Evolutionary conservation across 2,113 vertebrate genomes (phyloP).

Genomic region (Mobula birostris): DNA sequence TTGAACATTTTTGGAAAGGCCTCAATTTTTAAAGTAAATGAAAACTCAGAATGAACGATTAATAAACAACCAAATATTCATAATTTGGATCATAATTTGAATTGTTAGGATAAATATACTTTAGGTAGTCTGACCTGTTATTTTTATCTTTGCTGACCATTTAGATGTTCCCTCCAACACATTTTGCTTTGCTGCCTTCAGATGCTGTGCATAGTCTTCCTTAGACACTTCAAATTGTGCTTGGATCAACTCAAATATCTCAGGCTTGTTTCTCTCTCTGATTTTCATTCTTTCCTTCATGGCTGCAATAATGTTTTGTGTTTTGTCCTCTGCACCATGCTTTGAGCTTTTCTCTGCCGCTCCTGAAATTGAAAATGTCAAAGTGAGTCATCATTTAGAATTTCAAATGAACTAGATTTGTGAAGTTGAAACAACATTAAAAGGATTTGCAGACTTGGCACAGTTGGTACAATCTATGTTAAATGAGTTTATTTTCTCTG

Average conservation of each 20-base stretch:
- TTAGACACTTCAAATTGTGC: conserved; percentile 88
- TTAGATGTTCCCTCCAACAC: conserved; percentile 95
- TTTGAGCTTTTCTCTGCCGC: conserved; percentile 98
- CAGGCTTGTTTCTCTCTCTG: conserved; percentile 85
- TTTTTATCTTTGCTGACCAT: conserved; percentile 95
- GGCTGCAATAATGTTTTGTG: conserved; percentile 91
- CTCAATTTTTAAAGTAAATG: too few species aligned
- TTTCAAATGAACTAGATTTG: neutral
- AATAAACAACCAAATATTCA: too few species aligned
- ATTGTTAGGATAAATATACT: neutral
- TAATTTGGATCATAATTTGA: too few species aligned
- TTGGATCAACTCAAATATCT: conserved; percentile 91
- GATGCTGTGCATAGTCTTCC: conserved; percentile 77
- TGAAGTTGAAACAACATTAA: neutral
- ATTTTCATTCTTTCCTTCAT: conserved; percentile 99
- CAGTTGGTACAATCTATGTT: neutral
- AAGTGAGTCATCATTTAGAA: neutral
- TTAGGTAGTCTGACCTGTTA: conserved; percentile 69
- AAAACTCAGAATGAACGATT: too few species aligned
- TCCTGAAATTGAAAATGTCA: conserved; percentile 54
- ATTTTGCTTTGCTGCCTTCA: conserved; percentile 87
- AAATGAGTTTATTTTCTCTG: conserved; percentile 1
- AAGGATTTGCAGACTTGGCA: neutral
- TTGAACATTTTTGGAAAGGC: too few species aligned
- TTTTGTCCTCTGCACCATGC: conserved; percentile 94